Evolutionary conservation across 2,113 vertebrate genomes (phyloP).

Genomic region (Brachirus orientalis): DNA sequence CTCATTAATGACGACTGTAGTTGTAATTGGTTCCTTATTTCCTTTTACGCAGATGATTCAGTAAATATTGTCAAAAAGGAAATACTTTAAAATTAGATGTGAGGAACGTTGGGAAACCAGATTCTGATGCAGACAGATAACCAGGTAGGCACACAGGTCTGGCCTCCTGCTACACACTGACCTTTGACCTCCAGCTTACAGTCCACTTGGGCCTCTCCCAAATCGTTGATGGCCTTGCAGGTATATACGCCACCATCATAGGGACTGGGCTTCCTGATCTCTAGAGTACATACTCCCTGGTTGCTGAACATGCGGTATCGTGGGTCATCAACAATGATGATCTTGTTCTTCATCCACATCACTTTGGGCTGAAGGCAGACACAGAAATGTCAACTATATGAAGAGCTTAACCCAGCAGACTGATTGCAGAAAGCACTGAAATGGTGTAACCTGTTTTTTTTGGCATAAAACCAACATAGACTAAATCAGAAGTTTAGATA

Average conservation of each 20-base stretch:
- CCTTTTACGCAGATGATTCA: not conserved
- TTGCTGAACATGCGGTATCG: constrained; percentile 97
- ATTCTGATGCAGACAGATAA: constrained; percentile 4
- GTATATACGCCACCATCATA: constrained; percentile 93
- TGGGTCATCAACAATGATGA: constrained; percentile 90
- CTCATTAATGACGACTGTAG: not conserved
- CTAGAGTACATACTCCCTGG: constrained; percentile 96
- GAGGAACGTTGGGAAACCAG: constrained; percentile 50
- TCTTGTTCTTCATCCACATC: constrained; percentile 98
- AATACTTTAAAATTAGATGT: not conserved
- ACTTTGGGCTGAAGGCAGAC: constrained; percentile 88
- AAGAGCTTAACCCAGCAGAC: not conserved
- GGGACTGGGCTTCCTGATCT: constrained; percentile 96
- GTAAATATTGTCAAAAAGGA: not conserved
- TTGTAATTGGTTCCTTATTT: not conserved
- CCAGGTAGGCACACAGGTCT: not conserved
- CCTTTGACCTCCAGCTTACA: constrained; percentile 99
- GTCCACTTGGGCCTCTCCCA: constrained; percentile 93
- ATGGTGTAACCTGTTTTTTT: no score
- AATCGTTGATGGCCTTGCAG: constrained; percentile 91
- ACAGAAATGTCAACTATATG: not conserved
- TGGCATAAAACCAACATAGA: no score
- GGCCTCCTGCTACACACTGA: constrained; percentile 71
- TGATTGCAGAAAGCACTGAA: not conserved
- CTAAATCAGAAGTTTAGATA: no score